Evolutionary conservation across 2,113 vertebrate species (phyloP), one percentile per base, ranked within the genome.

Genomic region (Phaethornis superciliosus): DNA sequence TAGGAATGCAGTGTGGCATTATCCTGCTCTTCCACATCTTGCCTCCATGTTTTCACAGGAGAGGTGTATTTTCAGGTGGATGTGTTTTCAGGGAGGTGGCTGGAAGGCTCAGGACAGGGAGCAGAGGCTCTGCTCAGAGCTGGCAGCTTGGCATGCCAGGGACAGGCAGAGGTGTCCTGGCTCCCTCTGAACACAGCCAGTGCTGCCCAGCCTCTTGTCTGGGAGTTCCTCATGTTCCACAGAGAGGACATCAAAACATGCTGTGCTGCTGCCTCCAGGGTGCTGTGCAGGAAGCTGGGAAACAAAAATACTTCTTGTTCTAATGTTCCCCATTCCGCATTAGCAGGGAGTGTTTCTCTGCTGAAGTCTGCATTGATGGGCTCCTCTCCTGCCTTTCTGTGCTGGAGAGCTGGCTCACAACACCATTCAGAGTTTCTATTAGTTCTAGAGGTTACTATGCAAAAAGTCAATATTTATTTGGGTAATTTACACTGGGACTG

Each of bases 141-240:
- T 32, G 0, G 35, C 35, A 3, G 2, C 0, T 26, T 22, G 2
- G 23, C 12, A 1, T n/a, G 30, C 14, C 0, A 32, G 14, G 24
- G 35, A 32, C 11, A 6, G 64, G 65, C 49, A 62, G 16, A 6
- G 13, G 8, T 33, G 54, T 24, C 33, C 51, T 6, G 0, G 13
- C 12, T 33, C 22, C 55, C 42, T n/a, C 6, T 15, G 24, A 12
- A 15, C 63, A 28, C 3, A 26, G 17, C 32, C 15, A 2, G 23
- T 28, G 42, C 65, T 65, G 46, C 69, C 19, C 51, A 32, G 55
- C 12, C 21, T 70, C 35, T 14, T 56, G 9, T 10, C 46, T 51
- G 30, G 21, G 51, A 51, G 13, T 15, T 85, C 49, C 15, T 44
- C 21, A 1, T 4, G 4, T 58, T 70, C 35, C 21, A 5, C 1